Evolutionary conservation across 2,797 vertebrate genomes (phyloP), one percentile per base, ranked within the genome.

Genomic region (Tympanoctomys barrerae): DNA sequence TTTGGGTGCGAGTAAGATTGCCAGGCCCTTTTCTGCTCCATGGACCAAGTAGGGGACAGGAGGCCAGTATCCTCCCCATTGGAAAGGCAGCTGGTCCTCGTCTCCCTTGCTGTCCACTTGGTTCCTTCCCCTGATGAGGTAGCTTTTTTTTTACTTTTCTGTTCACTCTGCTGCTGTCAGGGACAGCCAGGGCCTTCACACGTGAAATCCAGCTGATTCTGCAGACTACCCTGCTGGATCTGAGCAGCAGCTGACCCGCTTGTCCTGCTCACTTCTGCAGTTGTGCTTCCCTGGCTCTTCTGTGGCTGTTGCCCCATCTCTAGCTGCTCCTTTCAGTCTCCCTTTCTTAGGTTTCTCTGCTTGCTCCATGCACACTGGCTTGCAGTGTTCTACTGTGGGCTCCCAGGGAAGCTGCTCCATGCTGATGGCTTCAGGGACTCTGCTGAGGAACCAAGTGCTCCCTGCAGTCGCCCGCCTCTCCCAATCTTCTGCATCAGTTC

Each of bases 301-400:
- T 11, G 42, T 66, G n/a, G 61, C 89, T 81, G 59, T 5, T 46
- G 75, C 70, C 5, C 80, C 90, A 62, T 89, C 77, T 94, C 84
- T 68, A 66, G 70, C 89, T 95, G 83, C 54, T 66, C 88, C 71
- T 88, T 52, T 84, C 33, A 12, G 36, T 83, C 33, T 92, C 71
- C 90, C 42, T 14, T n/a, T 79, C 73, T 33, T 36, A 68, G 91
- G n/a, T 54, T 77, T 91, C 70, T 90, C 82, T 52, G 61, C 52
- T 93, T 1, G 1, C 90, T 70, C 36, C 36, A 2, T 5, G 46
- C 59, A 82, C 52, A 7, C 4, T 82, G 92, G 82, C 59, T 91
- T 79, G 96, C 96, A 94, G 68, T 87, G 81, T 94, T 95, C 78
- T 90, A 24, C 39, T 24, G 0, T 54, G 66, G 66, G 68, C 90